Base-by-base conservation (phyloP, 2,888 invertebrate genomes). In the Notodromas monacha region DNA sequence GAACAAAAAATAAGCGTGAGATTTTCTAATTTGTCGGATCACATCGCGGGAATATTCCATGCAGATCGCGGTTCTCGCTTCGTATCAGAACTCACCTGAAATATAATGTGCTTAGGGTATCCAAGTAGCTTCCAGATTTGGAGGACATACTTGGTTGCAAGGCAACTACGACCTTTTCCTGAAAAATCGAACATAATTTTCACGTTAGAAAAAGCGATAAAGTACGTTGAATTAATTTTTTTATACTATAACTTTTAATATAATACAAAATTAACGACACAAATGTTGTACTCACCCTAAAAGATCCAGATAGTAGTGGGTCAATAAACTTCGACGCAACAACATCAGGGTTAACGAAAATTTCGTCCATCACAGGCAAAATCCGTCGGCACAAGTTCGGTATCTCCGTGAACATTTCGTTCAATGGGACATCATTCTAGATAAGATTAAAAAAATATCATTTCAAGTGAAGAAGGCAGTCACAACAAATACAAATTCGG, bases 271-370 rank as follows among this genome's bases (percentile, higher is more conserved):
- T n/a, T n/a, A n/a, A n/a, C n/a, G n/a, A n/a, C n/a, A n/a, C n/a
- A n/a, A n/a, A n/a, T n/a, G n/a, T n/a, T 21, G 8, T n/a, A 6
- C 15, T 16, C 26, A 16, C 54, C 44, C 54, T 49, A 31, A 58
- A 56, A 48, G 79, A 76, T 4, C 77, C 56, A 40, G 79, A 76
- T 50, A 81, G 96, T 35, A 96, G 72, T 47, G 86, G 86, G 12
- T 89, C 57, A 28, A 96, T 74, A 50, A 89, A 81, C 55, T 92
- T 92, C 34, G 77, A 73, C 77, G 92, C 84, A 5, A 96, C 86
- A 55, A 79, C 76, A 39, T 86, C 77, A 0, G 86, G 81, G 49
- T 79, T 81, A 4, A 68, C 68, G 47, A 96, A 96, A 2, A 96
- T 86, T 43, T 69, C 67, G 31, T 48, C 43, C 27, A 57, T 48